phyloP scores from a whole-genome alignment of 2,797 vertebrate genomes.

The Chrysocyon brachyurus region DNA sequence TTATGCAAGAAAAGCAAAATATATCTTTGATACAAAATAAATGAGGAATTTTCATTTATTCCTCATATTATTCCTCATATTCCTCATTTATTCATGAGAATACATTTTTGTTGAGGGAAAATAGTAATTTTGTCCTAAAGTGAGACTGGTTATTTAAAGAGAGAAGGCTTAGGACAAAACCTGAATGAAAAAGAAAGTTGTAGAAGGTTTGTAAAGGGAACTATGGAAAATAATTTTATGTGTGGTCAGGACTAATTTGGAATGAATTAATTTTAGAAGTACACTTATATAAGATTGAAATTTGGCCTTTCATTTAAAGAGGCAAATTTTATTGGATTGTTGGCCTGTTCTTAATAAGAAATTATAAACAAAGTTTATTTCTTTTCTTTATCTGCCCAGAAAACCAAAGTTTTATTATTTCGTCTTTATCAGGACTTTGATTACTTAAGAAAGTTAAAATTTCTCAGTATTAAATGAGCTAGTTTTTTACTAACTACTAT shows the following conservation, averaged over 20 bases:
- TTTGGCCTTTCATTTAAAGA: not conserved
- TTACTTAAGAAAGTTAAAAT: too few species aligned
- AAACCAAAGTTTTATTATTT: too few species aligned
- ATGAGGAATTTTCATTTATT: not conserved
- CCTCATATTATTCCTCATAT: too few species aligned
- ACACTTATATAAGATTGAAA: too few species aligned
- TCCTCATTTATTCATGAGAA: not conserved
- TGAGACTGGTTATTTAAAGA: not conserved
- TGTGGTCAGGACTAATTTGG: not conserved
- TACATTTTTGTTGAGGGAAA: not conserved
- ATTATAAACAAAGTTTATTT: too few species aligned
- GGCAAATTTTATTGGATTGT: not conserved
- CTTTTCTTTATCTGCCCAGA: too few species aligned
- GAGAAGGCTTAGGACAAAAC: not conserved
- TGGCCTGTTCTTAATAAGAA: not conserved
- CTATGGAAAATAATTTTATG: not conserved
- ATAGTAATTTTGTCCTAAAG: not conserved
- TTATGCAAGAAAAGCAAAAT: not conserved
- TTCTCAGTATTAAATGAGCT: not conserved
- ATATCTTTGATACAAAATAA: not conserved
- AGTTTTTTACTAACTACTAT: not conserved
- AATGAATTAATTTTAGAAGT: not conserved
- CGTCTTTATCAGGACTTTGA: too few species aligned
- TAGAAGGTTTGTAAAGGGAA: not conserved
- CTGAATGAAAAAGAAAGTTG: not conserved